Conservation (phyloP, 2,797 vertebrate genomes). For the Erethizon dorsatum region DNA sequence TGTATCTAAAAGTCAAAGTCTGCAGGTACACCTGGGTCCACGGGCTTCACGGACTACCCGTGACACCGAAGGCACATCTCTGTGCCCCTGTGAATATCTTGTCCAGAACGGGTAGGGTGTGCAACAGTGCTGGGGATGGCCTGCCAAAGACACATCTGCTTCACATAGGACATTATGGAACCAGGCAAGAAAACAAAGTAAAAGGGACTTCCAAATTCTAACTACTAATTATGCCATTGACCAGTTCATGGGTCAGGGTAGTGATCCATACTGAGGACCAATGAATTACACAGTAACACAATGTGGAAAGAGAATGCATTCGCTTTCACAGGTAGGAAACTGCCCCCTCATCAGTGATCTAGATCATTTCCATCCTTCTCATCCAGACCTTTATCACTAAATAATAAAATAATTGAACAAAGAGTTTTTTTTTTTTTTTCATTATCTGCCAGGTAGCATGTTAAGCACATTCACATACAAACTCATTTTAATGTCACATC, state of each 20-base stretch:
- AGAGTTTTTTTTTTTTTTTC: not conserved
- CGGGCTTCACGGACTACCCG: not conserved
- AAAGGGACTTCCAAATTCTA: not conserved
- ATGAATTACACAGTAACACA: not conserved
- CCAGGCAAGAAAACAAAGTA: not conserved
- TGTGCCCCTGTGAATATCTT: not conserved
- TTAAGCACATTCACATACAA: not conserved
- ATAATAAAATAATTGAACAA: slow-evolving; percentile 10
- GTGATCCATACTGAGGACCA: not conserved
- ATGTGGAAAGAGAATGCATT: not conserved
- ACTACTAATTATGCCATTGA: not conserved
- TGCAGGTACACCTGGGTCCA: not conserved
- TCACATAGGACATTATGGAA: not conserved
- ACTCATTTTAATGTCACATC: not conserved
- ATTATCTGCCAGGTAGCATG: not conserved
- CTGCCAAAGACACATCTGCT: not conserved
- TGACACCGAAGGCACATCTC: not conserved
- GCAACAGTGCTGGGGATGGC: not conserved
- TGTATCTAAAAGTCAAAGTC: not conserved
- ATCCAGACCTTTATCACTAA: slow-evolving; percentile 19
- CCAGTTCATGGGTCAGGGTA: not conserved
- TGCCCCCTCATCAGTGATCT: not conserved
- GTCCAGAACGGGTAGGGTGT: not conserved
- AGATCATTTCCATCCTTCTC: not conserved
- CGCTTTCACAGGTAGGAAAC: not conserved